Base-by-base conservation (phyloP, 1,140 invertebrate genomes). In the Idris sp. region DNA sequence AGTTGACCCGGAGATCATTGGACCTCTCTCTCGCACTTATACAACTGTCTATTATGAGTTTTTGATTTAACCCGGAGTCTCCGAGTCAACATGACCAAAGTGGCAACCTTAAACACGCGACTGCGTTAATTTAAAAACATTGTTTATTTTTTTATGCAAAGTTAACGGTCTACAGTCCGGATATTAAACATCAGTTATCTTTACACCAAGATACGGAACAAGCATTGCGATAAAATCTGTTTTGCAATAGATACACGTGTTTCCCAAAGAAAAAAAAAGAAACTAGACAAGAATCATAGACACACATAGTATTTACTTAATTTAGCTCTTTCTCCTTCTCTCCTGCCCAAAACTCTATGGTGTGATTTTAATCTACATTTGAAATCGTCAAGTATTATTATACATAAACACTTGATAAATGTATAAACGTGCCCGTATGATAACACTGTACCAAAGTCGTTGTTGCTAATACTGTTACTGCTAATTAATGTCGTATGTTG, bases 401-500 rank as follows among this genome's bases (percentile, higher is more conserved):
- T 9, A 9, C 28, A 68, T 71, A 61, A 46, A 56, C 31, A 31
- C 56, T 61, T 54, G 51, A 26, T 36, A 69, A 44, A 40, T 71
- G 46, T 43, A 54, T 30, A 14, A 30, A 33, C 40, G 71, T 62
- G 59, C 62, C 38, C 26, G 15, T 46, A 68, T 40, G 38, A 75
- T 59, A 74, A 74, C 77, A 73, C 73, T 73, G 36, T 76, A 76
- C 73, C 54, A 72, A n/a, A 76, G 58, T 76, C 75, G 74, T 77
- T 65, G 59, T 77, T 77, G 77, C 77, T 79, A 76, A 78, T 79
- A 69, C 71, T 65, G 71, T 84, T 83, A 80, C 74, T 71, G 83
- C 80, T 86, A 75, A 79, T 83, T 84, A 86, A 86, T 87, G 84
- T 87, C 82, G 81, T 85, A 79, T 83, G 83, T 85, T 82, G 84